phyloP scores from a whole-genome alignment of 2,888 invertebrate species.

The Charanyca ferruginea region DNA sequence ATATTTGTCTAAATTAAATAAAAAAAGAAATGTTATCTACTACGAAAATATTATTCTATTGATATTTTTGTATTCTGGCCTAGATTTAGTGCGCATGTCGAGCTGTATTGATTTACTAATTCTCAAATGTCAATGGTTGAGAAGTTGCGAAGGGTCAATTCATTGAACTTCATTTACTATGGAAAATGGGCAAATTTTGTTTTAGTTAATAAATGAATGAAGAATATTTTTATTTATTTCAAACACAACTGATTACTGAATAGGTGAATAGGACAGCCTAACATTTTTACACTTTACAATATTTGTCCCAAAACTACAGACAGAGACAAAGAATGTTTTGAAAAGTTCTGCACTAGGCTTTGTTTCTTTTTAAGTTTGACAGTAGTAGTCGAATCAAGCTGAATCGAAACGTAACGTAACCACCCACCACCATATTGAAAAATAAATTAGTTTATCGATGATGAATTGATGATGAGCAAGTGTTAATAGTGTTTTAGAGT shows the following conservation, averaged over 20 bases:
- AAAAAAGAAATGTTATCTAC: neutral
- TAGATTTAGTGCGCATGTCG: slow-evolving; percentile 89
- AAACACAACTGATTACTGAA: neutral
- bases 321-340: slow-evolving; percentile 58
- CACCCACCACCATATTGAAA: slow-evolving; percentile 89
- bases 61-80: slow-evolving; percentile 78
- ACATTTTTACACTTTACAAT: neutral
- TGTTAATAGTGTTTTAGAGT: slow-evolving; percentile 83
- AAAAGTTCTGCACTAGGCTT: slow-evolving; percentile 43
- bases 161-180: slow-evolving; percentile 24
- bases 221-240: neutral
- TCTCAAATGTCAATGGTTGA: slow-evolving; percentile 72
- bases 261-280: no score
- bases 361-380: slow-evolving; percentile 60
- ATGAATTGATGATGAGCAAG: slow-evolving; percentile 87
- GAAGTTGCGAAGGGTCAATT: slow-evolving; percentile 52
- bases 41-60: slow-evolving; percentile 37
- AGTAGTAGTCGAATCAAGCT: slow-evolving; percentile 59
- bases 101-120: slow-evolving; percentile 83
- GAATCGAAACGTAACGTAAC: slow-evolving; percentile 80
- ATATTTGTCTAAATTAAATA: neutral
- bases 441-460: slow-evolving; percentile 88
- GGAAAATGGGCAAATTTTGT: neutral
- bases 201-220: neutral
- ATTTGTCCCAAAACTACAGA: slow-evolving; percentile 27